phyloP scores from a whole-genome alignment of 2,113 vertebrate species.

The Psilopogon haemacephalus region DNA sequence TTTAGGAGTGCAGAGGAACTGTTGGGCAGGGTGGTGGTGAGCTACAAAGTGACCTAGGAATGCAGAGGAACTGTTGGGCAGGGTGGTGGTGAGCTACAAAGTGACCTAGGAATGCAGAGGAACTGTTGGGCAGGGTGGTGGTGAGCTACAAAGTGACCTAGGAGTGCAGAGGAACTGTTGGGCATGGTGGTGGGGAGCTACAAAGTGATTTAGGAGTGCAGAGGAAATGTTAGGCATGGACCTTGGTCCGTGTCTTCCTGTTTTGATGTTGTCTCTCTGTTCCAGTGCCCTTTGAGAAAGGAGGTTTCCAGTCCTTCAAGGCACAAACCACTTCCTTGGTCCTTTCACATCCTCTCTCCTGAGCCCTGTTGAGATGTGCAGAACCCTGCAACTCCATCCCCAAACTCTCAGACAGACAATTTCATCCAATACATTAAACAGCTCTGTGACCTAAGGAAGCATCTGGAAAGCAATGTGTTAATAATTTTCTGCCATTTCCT shows the following conservation, averaged over 20 bases:
- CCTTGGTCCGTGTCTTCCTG: background rate
- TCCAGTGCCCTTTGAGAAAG: background rate
- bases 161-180: too few relatives aligned
- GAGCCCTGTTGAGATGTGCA: background rate
- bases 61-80: background rate
- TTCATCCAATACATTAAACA: background rate
- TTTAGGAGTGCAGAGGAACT: background rate
- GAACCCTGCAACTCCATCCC: background rate
- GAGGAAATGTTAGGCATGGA: background rate
- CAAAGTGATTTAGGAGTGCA: background rate
- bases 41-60: too few relatives aligned
- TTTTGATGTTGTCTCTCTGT: background rate
- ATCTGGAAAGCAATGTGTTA: background rate
- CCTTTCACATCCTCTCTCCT: background rate
- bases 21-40: too few relatives aligned
- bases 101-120: too few relatives aligned
- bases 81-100: background rate
- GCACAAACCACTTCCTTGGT: background rate
- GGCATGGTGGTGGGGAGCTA: background rate
- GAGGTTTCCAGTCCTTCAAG: background rate
- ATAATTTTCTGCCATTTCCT: background rate
- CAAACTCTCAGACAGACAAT: background rate
- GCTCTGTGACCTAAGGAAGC: background rate
- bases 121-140: fast-evolving
- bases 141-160: background rate